Evolutionary conservation across 2,113 vertebrate genomes (phyloP).

Genomic region (Phalacrocorax aristotelis): DNA sequence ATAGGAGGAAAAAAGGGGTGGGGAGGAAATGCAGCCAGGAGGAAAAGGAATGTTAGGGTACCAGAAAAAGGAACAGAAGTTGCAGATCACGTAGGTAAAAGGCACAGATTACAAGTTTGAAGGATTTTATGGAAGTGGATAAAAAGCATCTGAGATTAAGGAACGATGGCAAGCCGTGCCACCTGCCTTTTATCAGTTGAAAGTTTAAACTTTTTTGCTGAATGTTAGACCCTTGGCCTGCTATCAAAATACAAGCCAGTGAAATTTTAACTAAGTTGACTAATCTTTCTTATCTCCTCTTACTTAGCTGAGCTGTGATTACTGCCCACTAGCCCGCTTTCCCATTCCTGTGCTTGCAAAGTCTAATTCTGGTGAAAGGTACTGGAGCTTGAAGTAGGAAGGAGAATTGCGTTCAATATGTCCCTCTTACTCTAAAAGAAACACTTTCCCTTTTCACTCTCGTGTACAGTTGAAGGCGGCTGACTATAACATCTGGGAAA

Average conservation of each 20-base stretch:
- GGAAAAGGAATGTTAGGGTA: background rate
- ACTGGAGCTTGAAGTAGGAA: background rate
- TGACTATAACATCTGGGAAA: background rate
- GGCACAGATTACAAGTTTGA: background rate
- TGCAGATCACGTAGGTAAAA: background rate
- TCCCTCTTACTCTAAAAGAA: background rate
- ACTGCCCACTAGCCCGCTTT: background rate
- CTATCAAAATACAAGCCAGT: background rate
- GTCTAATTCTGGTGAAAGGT: background rate
- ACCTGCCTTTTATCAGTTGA: slow-evolving; percentile 42
- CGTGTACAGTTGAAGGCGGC: background rate
- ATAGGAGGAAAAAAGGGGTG: background rate
- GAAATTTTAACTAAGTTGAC: slow-evolving; percentile 52
- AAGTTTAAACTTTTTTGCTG: slow-evolving; percentile 8
- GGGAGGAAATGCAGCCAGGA: accelerated
- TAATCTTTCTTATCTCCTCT: slow-evolving; percentile 42
- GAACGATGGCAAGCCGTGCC: background rate
- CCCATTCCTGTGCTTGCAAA: background rate
- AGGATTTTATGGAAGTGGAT: background rate
- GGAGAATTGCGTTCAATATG: background rate
- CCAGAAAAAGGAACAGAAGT: background rate
- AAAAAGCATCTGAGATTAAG: background rate
- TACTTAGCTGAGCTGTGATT: background rate
- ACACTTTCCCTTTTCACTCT: background rate
- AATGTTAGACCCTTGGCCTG: slow-evolving; percentile 44